phyloP scores from a whole-genome alignment of 1,140 invertebrate species.

The Bombus waltoni region DNA sequence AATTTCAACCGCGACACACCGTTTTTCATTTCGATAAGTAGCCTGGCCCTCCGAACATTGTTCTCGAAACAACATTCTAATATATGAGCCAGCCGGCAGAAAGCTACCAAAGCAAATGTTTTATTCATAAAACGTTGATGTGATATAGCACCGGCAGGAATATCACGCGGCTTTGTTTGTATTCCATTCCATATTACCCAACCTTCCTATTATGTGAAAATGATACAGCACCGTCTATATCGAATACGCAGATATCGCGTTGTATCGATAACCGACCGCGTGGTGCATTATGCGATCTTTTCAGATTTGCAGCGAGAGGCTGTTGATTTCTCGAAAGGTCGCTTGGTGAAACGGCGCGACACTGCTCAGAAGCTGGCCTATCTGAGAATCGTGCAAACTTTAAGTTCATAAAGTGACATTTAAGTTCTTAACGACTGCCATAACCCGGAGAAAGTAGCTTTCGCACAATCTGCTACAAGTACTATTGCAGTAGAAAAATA shows the following conservation, averaged over 20 bases:
- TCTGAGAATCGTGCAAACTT: neutral
- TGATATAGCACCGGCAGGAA: constrained; percentile 47
- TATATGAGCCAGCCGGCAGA: constrained; percentile 31
- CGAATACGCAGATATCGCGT: constrained; percentile 26
- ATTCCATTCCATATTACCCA: constrained; percentile 54
- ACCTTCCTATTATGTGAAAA: constrained; percentile 46
- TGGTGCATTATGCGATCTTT: neutral
- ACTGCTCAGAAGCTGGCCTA: neutral
- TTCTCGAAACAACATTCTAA: constrained; percentile 42
- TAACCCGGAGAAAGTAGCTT: no score
- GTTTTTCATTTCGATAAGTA: constrained; percentile 44
- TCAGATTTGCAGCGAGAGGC: neutral
- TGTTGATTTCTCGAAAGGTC: constrained; percentile 3
- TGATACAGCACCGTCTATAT: constrained; percentile 45
- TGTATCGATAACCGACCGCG: constrained; percentile 17
- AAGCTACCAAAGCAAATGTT: constrained; percentile 51
- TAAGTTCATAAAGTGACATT: constrained; percentile 32
- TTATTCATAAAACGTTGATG: constrained; percentile 57
- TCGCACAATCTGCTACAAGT: neutral
- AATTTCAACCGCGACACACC: neutral
- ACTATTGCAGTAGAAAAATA: neutral
- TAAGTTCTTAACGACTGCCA: neutral
- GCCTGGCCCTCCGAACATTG: constrained; percentile 22
- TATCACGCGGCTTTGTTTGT: constrained; percentile 54
- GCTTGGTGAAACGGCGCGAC: neutral